These are phyloP conservation scores for Caenorhabditis parvicauda DNA, from an alignment of 2,888 invertebrate genomes.

Conservation along the genomic window DNA sequence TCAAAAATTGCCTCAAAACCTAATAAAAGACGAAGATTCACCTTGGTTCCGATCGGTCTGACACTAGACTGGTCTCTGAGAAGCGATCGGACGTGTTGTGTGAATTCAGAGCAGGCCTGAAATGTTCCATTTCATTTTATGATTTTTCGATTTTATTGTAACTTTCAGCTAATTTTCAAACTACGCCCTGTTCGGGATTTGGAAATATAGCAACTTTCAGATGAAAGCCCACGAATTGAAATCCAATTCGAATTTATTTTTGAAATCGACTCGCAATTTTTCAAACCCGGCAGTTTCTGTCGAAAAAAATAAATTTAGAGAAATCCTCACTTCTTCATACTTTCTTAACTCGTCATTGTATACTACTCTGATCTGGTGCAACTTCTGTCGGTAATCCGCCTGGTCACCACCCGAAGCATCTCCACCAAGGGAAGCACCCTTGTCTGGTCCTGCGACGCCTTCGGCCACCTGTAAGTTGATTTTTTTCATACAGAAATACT, in stretches of 20 bases:
- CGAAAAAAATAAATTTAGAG: neutral
- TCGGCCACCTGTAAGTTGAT: conserved; percentile 72
- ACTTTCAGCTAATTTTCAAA: too few relatives aligned
- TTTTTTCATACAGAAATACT: neutral
- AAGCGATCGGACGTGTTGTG: conserved; percentile 95
- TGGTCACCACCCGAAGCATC: conserved; percentile 73
- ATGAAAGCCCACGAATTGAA: neutral
- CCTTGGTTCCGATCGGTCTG: conserved; percentile 36
- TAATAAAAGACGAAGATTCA: neutral
- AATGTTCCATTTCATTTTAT: neutral
- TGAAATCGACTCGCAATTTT: too few relatives aligned
- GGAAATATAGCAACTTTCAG: neutral
- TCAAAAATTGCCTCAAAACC: too few relatives aligned
- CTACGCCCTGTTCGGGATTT: too few relatives aligned
- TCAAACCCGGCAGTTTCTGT: neutral
- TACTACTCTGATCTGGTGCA: conserved; percentile 95
- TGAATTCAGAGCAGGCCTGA: conserved; percentile 99
- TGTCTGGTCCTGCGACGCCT: conserved; percentile 93
- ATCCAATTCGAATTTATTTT: neutral
- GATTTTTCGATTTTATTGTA: neutral
- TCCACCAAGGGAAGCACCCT: conserved; percentile 68
- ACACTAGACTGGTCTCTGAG: conserved; percentile 71
- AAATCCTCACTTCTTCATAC: conserved; percentile 81
- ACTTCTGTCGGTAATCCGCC: conserved; percentile 96
- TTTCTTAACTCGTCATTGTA: conserved; percentile 99